Evolutionary conservation across 2,888 invertebrate species (phyloP).

Genomic region (Serripes groenlandicus): DNA sequence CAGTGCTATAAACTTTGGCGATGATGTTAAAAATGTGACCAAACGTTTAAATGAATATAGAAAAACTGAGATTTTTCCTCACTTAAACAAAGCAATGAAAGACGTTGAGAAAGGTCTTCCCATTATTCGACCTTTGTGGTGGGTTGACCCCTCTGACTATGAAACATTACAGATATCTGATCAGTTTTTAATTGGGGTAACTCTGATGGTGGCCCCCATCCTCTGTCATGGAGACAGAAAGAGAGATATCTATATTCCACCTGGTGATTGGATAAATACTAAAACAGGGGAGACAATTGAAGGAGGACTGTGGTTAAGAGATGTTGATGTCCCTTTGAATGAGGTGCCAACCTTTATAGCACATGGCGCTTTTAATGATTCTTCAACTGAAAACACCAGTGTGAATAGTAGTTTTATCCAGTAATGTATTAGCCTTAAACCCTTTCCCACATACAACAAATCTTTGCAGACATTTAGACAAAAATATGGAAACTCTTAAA

Average conservation of each 20-base stretch:
- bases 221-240: constrained; percentile 68
- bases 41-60: constrained; percentile 56
- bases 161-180: constrained; percentile 66
- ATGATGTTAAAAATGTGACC: constrained; percentile 81
- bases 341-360: constrained; percentile 64
- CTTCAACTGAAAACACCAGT: not conserved
- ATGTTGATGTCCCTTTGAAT: constrained; percentile 58
- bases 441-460: not conserved
- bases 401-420: not conserved
- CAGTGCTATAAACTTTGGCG: constrained; percentile 94
- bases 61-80: constrained; percentile 89
- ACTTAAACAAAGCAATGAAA: constrained; percentile 91
- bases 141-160: constrained; percentile 69
- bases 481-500: too few relatives aligned
- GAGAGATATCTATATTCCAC: constrained; percentile 76
- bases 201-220: constrained; percentile 76
- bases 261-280: constrained; percentile 60
- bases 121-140: constrained; percentile 73
- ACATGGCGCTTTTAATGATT: not conserved
- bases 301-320: constrained; percentile 64
- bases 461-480: too few relatives aligned
- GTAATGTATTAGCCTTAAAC: not conserved
- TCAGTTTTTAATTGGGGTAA: constrained; percentile 74
- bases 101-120: constrained; percentile 89
- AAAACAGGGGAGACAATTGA: constrained; percentile 38